phyloP scores from a whole-genome alignment of 2,797 vertebrate species.

The Thalassophryne amazonica region DNA sequence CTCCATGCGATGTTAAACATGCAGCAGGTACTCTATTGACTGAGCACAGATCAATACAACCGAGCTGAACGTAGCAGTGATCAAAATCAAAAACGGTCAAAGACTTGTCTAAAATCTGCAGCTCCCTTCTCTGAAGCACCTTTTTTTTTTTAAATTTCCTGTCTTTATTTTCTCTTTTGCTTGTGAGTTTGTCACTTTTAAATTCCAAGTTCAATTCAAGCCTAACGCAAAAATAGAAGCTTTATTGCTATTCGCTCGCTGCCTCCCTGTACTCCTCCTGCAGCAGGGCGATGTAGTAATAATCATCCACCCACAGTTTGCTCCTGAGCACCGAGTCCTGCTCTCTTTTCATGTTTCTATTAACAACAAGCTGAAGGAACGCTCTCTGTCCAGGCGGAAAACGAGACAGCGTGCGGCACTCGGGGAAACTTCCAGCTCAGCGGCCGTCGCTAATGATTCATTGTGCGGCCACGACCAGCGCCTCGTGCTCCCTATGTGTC shows the following conservation, averaged over 20 bases:
- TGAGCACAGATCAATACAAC: constrained; percentile 21
- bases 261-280: constrained; percentile 32
- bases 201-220: constrained; percentile 14
- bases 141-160: constrained; percentile 14
- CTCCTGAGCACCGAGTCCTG: constrained; percentile 57
- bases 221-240: not conserved
- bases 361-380: constrained; percentile 49
- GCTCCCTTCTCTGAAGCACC: not conserved
- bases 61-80: constrained; percentile 3
- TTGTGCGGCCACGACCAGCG: too few relatives aligned
- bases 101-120: not conserved
- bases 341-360: constrained; percentile 60
- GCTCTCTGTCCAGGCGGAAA: constrained; percentile 22
- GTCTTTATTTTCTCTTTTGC: constrained; percentile 12
- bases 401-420: constrained; percentile 6
- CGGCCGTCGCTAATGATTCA: too few relatives aligned
- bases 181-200: not conserved
- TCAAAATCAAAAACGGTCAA: constrained; percentile 23
- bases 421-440: too few relatives aligned
- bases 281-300: constrained; percentile 57
- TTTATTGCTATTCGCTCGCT: not conserved
- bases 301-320: constrained; percentile 61
- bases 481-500: too few relatives aligned
- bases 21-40: constrained; percentile 9
- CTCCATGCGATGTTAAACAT: constrained; percentile 16